Percentiles rank a stretch among this genome's conserved stretches.
phyloP scores from a whole-genome alignment of 1,140 invertebrate species.

The Tetramorium simillimum region DNA sequence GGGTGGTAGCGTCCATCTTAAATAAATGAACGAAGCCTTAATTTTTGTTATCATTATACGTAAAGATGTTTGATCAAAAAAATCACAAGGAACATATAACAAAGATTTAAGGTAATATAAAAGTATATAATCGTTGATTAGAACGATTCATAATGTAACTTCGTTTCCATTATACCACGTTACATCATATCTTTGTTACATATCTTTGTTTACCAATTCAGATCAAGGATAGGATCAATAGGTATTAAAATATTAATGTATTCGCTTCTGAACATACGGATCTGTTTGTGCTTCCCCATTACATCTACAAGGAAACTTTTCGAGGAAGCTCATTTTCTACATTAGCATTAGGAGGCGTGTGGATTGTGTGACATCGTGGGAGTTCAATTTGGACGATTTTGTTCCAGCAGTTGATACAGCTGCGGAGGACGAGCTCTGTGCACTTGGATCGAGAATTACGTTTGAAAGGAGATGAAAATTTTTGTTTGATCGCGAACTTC shows the following conservation, averaged over 20 bases:
- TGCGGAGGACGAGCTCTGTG: conserved; percentile 26
- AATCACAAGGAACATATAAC: background rate
- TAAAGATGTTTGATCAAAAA: background rate
- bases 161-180: background rate
- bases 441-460: conserved; percentile 54
- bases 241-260: too few species aligned
- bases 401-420: conserved; percentile 56
- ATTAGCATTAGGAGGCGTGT: conserved; percentile 36
- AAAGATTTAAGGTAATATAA: background rate
- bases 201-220: background rate
- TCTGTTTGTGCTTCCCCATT: background rate
- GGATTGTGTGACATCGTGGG: background rate
- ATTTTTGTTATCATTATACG: background rate
- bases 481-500: background rate
- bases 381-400: conserved; percentile 59
- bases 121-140: background rate
- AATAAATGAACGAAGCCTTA: background rate
- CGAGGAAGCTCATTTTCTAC: conserved; percentile 16
- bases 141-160: background rate
- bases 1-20: rapidly evolving
- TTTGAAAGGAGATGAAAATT: conserved; percentile 26
- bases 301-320: background rate
- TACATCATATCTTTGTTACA: conserved; percentile 4
- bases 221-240: too few species aligned
- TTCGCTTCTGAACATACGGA: background rate